These are phyloP conservation scores for Brachionus sp. DNA, from an alignment of 1,140 invertebrate species.

Conservation along the genomic window DNA sequence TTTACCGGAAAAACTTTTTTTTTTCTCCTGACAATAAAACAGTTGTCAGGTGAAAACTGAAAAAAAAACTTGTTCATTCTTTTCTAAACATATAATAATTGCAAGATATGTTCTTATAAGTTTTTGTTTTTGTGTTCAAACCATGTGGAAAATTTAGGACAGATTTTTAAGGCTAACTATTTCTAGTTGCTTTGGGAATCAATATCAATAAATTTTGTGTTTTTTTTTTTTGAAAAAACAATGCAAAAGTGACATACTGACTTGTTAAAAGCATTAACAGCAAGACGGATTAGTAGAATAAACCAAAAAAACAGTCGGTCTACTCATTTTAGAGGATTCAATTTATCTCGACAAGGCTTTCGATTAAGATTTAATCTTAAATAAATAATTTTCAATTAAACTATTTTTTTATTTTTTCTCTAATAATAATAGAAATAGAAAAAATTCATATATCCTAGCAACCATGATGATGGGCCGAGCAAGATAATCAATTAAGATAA, in stretches of 20 bases:
- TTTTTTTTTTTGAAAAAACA: background rate
- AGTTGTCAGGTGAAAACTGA: background rate
- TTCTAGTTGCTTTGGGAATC: background rate
- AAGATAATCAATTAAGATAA: constrained; percentile 5
- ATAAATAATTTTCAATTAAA: constrained; percentile 30
- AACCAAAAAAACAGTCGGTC: background rate
- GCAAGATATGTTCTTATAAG: background rate
- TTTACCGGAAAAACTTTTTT: background rate
- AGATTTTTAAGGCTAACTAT: background rate
- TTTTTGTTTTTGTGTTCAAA: background rate
- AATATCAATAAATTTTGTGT: background rate
- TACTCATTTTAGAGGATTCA: background rate
- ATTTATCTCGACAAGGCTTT: background rate
- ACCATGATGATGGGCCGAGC: background rate
- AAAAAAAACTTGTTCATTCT: background rate
- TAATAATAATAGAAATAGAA: background rate
- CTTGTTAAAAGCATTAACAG: constrained; percentile 28
- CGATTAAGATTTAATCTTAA: constrained; percentile 29
- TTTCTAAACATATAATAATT: background rate
- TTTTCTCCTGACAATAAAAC: background rate
- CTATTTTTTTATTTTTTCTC: background rate
- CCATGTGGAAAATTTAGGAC: background rate
- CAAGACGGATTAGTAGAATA: background rate
- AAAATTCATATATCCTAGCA: background rate
- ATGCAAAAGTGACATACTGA: constrained; percentile 10